These are phyloP conservation scores for Sminthopsis crassicaudata DNA, from an alignment of 2,113 vertebrate genomes.

Conservation along the genomic window DNA sequence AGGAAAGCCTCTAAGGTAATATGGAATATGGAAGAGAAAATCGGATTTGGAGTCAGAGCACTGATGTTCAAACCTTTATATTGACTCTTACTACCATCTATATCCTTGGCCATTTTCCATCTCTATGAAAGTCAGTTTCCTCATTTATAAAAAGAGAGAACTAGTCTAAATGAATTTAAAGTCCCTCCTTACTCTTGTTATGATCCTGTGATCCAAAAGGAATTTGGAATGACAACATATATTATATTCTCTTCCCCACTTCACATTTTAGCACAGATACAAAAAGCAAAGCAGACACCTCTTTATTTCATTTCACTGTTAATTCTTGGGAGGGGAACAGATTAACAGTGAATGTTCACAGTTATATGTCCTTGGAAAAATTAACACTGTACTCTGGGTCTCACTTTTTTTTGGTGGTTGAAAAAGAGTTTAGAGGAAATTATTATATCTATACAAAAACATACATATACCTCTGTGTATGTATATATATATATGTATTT, in stretches of 20 bases:
- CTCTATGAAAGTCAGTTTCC: not conserved
- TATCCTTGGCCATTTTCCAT: not conserved
- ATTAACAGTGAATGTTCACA: not conserved
- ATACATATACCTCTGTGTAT: too few species aligned
- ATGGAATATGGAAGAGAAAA: not conserved
- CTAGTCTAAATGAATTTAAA: not conserved
- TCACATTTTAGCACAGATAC: not conserved
- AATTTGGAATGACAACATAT: not conserved
- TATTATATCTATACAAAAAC: too few species aligned
- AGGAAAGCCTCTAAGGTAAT: not conserved
- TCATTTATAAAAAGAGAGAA: not conserved
- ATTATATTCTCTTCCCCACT: not conserved
- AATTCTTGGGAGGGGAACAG: not conserved
- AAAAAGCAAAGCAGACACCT: not conserved
- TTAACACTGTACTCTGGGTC: not conserved
- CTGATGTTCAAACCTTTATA: not conserved
- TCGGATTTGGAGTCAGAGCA: not conserved
- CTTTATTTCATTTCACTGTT: slow-evolving; percentile 18
- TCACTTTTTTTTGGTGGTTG: not conserved
- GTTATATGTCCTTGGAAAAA: not conserved
- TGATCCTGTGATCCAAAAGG: not conserved
- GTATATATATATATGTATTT: too few species aligned
- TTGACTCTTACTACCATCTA: not conserved
- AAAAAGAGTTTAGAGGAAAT: not conserved
- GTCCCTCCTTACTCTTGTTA: not conserved